Evolutionary conservation across 2,113 vertebrate species (phyloP), one percentile per base, ranked within the genome.

Genomic region (Lontra canadensis): DNA sequence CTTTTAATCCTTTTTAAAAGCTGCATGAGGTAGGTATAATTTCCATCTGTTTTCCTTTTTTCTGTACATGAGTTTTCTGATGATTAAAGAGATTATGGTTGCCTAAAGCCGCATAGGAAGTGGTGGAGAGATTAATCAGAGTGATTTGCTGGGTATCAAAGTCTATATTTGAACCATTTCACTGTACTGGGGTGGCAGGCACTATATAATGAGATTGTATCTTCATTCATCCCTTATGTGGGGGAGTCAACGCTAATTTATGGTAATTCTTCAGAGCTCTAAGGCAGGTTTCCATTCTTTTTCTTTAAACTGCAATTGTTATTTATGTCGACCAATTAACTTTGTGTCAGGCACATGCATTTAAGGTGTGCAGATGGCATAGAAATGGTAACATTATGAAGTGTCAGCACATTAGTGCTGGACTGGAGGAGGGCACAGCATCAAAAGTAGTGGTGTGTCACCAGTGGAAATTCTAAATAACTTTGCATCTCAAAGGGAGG

Each of bases 171-270:
- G 25, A 59, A 29, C 14, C 1, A 42, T 59, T 44, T 15, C 4
- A 21, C 6, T 61, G 0, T 8, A 15, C 1, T 25, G 23, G 3
- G 14, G 3, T 34, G 11, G 21, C 52, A 80, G 69, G 6, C 4
- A 76, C 12, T 15, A 6, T 59, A 29, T 18, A 39, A 18, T 80
- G 47, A 36, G 4, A 63, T 29, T 39, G 6, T 18, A 39, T 20
- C 2, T 78, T 79, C 20, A n/a, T 47, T 71, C 5, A 4, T 83
- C 23, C 9, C 23, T 59, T 15, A 3, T 3, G 2, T 5, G 6
- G 25, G 4, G 21, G 7, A 3, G 0, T 80, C 15, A 89, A 13
- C n/a, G 55, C 6, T 79, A 36, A 61, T 81, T 79, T 61, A 29
- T 4, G 10, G 9, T 26, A n/a, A 82, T 74, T 89, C 29, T 34